Percentiles rank a stretch among this genome's conserved stretches.
Evolutionary conservation across 2,888 invertebrate species (phyloP).

Genomic region (Trachelus stipa): DNA sequence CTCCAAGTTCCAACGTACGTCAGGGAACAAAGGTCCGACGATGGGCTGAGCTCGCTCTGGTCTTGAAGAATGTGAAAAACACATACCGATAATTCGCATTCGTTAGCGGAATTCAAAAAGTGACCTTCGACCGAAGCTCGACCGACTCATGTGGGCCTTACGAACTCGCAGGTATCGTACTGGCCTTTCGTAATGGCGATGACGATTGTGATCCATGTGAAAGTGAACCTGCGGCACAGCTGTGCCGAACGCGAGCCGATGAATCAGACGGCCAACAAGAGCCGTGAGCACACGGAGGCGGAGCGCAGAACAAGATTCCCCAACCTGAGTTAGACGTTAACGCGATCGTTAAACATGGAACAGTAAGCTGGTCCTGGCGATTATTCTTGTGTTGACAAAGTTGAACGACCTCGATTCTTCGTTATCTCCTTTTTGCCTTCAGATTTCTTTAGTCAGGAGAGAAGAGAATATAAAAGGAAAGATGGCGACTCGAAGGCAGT

Average conservation of each 20-base stretch:
- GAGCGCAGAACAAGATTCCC: background rate
- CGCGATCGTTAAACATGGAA: background rate
- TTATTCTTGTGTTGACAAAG: conserved; percentile 2
- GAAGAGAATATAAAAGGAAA: background rate
- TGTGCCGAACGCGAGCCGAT: background rate
- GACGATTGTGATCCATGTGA: background rate
- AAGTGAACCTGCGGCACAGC: background rate
- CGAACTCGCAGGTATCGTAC: background rate
- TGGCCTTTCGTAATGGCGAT: background rate
- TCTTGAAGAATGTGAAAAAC: background rate
- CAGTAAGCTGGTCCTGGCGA: background rate
- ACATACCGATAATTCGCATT: background rate
- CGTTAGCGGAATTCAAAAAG: background rate
- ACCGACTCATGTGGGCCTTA: background rate
- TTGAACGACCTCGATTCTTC: conserved; percentile 8
- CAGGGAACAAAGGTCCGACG: background rate
- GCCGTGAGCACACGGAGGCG: background rate
- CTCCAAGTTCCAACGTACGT: background rate
- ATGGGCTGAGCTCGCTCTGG: background rate
- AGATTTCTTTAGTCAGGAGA: background rate
- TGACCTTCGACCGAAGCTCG: background rate
- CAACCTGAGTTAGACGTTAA: background rate
- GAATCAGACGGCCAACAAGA: background rate
- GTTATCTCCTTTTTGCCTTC: background rate
- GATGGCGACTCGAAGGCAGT: background rate